These are phyloP conservation scores for Pherbina coryleti DNA, from an alignment of 2,888 invertebrate species.

Conservation along the genomic window DNA sequence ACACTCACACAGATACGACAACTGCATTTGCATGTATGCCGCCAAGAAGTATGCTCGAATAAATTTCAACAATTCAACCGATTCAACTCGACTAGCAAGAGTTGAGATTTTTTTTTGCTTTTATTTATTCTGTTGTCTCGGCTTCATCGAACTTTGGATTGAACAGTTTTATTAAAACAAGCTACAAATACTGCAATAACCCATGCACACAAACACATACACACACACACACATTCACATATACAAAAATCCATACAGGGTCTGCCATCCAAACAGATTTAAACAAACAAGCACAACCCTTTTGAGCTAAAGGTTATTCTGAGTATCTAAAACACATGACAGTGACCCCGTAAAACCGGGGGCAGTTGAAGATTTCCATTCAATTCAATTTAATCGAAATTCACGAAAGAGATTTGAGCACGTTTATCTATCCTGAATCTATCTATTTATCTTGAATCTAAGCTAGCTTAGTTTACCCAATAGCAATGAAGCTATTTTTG, in stretches of 20 bases:
- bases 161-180: conserved; percentile 49
- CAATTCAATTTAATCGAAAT: background rate
- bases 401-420: background rate
- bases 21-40: background rate
- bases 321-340: background rate
- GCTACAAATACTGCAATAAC: conserved; percentile 36
- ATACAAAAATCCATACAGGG: background rate
- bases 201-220: conserved; percentile 49
- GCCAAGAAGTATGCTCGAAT: conserved; percentile 48
- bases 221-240: conserved; percentile 8
- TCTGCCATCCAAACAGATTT: background rate
- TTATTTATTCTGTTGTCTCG: conserved; percentile 41
- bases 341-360: background rate
- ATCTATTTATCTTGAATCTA: no score
- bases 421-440: no score
- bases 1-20: background rate
- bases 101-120: background rate
- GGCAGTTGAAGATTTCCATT: background rate
- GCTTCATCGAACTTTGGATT: conserved; percentile 55
- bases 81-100: background rate
- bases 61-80: conserved; percentile 41
- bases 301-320: background rate
- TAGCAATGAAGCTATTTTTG: no score
- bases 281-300: background rate
- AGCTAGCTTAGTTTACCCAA: no score